Evolutionary conservation across 2,888 invertebrate genomes (phyloP), one percentile per base, ranked within the genome.

Genomic region (Lasioglossum vierecki): DNA sequence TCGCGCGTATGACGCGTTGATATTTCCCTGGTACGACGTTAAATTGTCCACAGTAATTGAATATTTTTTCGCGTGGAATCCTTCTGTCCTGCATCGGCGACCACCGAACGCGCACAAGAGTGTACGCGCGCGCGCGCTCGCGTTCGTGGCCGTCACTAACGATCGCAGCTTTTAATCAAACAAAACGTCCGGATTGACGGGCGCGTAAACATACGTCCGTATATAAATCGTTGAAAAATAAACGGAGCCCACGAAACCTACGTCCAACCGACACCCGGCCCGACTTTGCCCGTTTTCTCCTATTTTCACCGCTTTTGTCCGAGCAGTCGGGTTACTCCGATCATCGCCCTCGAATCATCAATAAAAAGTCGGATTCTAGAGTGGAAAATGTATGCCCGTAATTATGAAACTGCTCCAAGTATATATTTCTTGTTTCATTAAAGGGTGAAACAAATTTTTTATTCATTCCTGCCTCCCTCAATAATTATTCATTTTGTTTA

Each of bases 121-220:
- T 63, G 30, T 26, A 63, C 30, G 30, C 30, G 63, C 63, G 15
- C 63, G 15, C 63, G 30, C 30, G 30, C 30, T 30, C 63, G 15
- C 63, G 15, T 30, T 70, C 57, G 57, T 57, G 46, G 11, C 72
- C 80, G 82, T 80, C 80, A 53, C 72, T 87, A 88, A 88, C 88
- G 89, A 89, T 89, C 88, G 60, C 73, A 79, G 87, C 88, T 86
- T 89, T 89, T 89, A 89, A 89, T 89, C 89, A 89, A 89, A 89
- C 89, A 88, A 83, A 88, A 79, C 82, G 82, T 84, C 87, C 72
- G 71, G 81, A 78, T 83, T 85, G 88, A 89, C 85, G 78, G 76
- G 63, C 79, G 80, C 79, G 82, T 80, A 82, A 85, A 89, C 84
- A 84, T 70, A 84, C 80, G 78, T 46, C 83, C 57, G 74, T 79